Base-by-base conservation (phyloP, 1,140 invertebrate species). In the Drosophila tani region DNA sequence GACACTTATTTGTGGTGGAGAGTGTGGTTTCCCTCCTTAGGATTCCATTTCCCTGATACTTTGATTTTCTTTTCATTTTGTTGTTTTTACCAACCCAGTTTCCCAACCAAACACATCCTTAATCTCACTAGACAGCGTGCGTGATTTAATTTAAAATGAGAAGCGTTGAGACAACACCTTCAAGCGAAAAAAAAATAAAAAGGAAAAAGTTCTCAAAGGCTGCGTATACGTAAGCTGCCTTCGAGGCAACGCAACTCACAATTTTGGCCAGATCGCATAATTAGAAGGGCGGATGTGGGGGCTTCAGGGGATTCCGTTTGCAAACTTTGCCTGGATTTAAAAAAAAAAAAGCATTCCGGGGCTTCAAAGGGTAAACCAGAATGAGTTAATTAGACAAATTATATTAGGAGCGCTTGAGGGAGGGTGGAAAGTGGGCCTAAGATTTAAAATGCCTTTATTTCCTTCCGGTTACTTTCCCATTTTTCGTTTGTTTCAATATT, bases 361-460 rank as follows among this genome's bases (percentile, higher is more conserved):
- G 21, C 21, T 21, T 21, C 21, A 21, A 21, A 21, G 21, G n/a
- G 38, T 56, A 55, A 40, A 56, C 41, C 41, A 21, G 35, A 69
- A 62, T 77, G 51, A 77, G 41, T 77, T 77, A 77, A 77, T 77
- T 69, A 77, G 57, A 56, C 17, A 50, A 77, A 77, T 77, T 68
- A 45, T 27, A 58, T 21, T 21, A 21, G 21, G 21, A 21, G 21
- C 21, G 21, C 21, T 21, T 3, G 21, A 21, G 21, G 21, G 1
- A 21, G 21, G 21, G 21, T 21, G 21, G 21, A 21, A 21, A 21
- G 21, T 21, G 21, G 21, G 21, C 21, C 21, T 21, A 21, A 21
- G 21, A 21, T 21, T 21, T 21, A 21, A 21, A 21, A 21, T 21
- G 21, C 50, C 49, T 53, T 12, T 21, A n/a, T 4, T 21, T 43